Base-by-base conservation (phyloP, 2,113 vertebrate genomes). In the Suncus etruscus region DNA sequence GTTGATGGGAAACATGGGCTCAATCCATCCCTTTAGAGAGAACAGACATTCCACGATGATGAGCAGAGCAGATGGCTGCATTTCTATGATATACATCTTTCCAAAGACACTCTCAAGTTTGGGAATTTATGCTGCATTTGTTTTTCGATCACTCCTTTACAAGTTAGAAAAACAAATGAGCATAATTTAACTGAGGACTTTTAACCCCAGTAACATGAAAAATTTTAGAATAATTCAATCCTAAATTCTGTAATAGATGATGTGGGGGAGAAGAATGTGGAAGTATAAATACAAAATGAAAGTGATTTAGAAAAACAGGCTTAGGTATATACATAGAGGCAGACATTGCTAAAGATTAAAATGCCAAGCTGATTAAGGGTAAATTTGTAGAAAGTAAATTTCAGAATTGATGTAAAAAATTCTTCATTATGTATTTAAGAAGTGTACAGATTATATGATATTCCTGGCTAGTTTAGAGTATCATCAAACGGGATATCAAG, bases 71-170 rank as follows among this genome's bases (percentile, higher is more conserved):
- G 27, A 69, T 11, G 85, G 29, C 84, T 70, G 18, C 76, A 84
- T 87, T 80, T 86, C 61, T 39, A 25, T 83, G 79, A 87, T 87
- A 83, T 92, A 91, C 31, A 48, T 63, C 48, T 66, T 95, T n/a
- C n/a, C 87, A 87, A 93, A 16, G 79, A 47, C 54, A 61, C 24
- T 94, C 70, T 89, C 16, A 77, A 94, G 20, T 94, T 94, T 74
- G 93, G 77, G n/a, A 20, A 85, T 89, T 94, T 79, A 83, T 92
- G 92, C 86, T 87, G 50, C 78, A 89, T 92, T 96, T 95, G 90
- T 83, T 95, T 92, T 72, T 91, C 94, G 93, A 95, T 93, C 87
- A 7, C 3, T 84, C 48, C 18, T 89, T 94, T 66, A 93, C 51
- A 87, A 87, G 83, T 32, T 14, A 91, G 48, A 58, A 81, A 96